phyloP scores from a whole-genome alignment of 2,113 vertebrate species.

The Oreotragus oreotragus region DNA sequence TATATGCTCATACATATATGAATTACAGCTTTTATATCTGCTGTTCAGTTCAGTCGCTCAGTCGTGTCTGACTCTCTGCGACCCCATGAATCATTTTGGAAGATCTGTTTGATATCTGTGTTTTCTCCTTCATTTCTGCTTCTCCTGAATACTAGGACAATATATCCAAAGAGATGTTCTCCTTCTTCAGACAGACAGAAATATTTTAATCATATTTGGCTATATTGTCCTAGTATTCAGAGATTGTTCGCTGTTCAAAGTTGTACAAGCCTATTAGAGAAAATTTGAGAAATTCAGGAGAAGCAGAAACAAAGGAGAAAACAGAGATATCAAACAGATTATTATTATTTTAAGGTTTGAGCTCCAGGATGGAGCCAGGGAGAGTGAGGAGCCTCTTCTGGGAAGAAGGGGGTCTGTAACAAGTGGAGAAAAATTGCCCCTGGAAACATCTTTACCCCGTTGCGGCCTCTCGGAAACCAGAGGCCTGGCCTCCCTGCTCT shows the following conservation, averaged over 20 bases:
- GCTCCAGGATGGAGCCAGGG: background rate
- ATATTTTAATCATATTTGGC: background rate
- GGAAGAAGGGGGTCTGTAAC: background rate
- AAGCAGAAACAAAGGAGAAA: background rate
- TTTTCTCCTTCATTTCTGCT: background rate
- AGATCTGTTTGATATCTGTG: background rate
- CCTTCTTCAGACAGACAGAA: background rate
- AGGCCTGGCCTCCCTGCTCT: background rate
- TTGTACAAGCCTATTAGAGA: background rate
- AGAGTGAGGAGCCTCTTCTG: background rate
- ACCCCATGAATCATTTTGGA: no score
- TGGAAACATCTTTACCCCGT: rapidly evolving
- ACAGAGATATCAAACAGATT: background rate
- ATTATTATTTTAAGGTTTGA: background rate
- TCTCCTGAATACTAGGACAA: background rate
- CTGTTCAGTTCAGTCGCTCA: no score
- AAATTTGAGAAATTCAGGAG: background rate
- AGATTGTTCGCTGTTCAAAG: background rate
- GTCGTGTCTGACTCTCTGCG: no score
- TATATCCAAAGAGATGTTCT: background rate
- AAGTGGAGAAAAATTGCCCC: background rate
- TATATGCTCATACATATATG: background rate
- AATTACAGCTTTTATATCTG: background rate
- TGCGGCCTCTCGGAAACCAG: rapidly evolving
- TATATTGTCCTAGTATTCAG: background rate